phyloP scores from a whole-genome alignment of 2,888 invertebrate species.

The Aphrophora alni region DNA sequence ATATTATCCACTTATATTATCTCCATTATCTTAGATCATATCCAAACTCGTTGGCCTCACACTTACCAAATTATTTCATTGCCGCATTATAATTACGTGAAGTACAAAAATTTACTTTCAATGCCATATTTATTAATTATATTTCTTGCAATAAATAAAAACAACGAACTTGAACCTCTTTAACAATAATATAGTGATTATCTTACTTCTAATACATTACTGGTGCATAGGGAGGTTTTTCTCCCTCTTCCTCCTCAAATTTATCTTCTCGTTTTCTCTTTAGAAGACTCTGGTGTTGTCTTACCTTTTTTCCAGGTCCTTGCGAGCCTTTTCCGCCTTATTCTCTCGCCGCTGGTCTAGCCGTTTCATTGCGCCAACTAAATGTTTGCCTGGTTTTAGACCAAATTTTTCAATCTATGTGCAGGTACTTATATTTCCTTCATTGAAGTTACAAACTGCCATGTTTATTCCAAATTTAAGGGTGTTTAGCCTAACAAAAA shows the following conservation, averaged over 20 bases:
- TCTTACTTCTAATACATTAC: constrained; percentile 26
- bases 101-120: too few species aligned
- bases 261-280: constrained; percentile 15
- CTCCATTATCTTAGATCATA: too few species aligned
- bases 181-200: background rate
- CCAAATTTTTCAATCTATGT: background rate
- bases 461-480: background rate
- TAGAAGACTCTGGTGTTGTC: constrained; percentile 16
- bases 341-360: constrained; percentile 2
- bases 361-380: constrained; percentile 10
- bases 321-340: constrained; percentile 13
- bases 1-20: too few species aligned
- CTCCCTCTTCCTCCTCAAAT: constrained; percentile 23
- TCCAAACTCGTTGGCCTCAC: too few species aligned
- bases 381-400: constrained; percentile 9
- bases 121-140: too few species aligned
- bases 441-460: constrained; percentile 19
- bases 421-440: constrained; percentile 17
- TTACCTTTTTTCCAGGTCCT: constrained; percentile 18
- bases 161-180: too few species aligned
- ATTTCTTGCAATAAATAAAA: too few species aligned
- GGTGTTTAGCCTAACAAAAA: too few species aligned
- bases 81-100: too few species aligned
- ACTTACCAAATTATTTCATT: too few species aligned
- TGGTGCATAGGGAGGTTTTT: constrained; percentile 23